phyloP scores from a whole-genome alignment of 2,888 invertebrate species.

The Thumatha senex region DNA sequence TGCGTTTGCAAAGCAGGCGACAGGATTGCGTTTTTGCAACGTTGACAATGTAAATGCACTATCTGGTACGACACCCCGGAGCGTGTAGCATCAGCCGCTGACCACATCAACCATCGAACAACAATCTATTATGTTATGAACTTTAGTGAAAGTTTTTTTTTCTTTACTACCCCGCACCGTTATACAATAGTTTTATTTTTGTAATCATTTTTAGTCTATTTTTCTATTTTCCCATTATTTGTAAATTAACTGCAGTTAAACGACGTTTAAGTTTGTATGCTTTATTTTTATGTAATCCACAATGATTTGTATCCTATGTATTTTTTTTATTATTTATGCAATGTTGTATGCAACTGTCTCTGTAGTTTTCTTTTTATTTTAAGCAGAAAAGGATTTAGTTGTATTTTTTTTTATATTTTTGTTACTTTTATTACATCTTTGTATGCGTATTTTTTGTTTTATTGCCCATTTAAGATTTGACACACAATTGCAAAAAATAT shows the following conservation, averaged over 20 bases:
- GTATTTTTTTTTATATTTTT: constrained; percentile 30
- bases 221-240: constrained; percentile 26
- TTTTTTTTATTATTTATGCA: constrained; percentile 20
- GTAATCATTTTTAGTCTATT: constrained; percentile 26
- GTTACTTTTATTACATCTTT: constrained; percentile 52
- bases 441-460: constrained; percentile 48
- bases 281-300: constrained; percentile 25
- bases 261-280: constrained; percentile 28
- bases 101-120: constrained; percentile 49
- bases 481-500: too few relatives aligned
- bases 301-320: constrained; percentile 29
- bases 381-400: constrained; percentile 35
- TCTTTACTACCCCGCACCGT: constrained; percentile 19
- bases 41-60: constrained; percentile 98
- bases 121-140: constrained; percentile 58
- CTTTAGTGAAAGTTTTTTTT: constrained; percentile 53
- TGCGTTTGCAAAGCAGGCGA: constrained; percentile 95
- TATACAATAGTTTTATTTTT: constrained; percentile 18
- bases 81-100: constrained; percentile 78
- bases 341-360: constrained; percentile 23
- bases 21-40: constrained; percentile 78
- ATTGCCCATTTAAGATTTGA: constrained; percentile 33
- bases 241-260: constrained; percentile 23
- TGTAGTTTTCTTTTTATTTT: constrained; percentile 20
- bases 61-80: constrained; percentile 99